Evolutionary conservation across 2,797 vertebrate species (phyloP), one percentile per base, ranked within the genome.

Genomic region (Tragopan temminckii): DNA sequence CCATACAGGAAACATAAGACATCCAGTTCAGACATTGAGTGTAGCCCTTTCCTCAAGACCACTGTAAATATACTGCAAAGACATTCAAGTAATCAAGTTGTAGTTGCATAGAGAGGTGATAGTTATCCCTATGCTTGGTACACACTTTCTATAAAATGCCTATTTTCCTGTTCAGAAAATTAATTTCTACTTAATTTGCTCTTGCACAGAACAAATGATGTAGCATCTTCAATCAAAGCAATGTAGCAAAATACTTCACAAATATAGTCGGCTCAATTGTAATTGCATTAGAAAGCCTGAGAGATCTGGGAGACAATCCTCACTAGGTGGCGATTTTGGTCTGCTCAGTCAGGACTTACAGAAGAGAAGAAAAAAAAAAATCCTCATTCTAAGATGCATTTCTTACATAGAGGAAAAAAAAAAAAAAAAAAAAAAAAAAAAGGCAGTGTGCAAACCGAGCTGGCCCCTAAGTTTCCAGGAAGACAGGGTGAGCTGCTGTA

Each of bases 271-370:
- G 27, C n/a, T 52, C 38, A 7, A 6, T 5, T 46, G 24, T 57
- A 23, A 21, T 45, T 74, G n/a, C 9, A 62, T 10, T 52, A 55
- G n/a, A 11, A 40, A 42, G 27, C 27, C 35, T 81, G 31, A 24
- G n/a, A 53, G 82, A 90, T 36, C 62, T 84, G 71, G 75, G 45
- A 53, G n/a, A 13, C 18, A 48, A 1, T 61, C n/a, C 72, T 85
- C 95, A 84, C 91, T 96, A 97, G 96, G 82, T 96, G 97, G 96
- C 95, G 87, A 76, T 78, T 96, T 87, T 52, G 81, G 38, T 42
- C 95, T 78, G 62, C 66, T 77, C 13, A 64, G 69, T 31, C 50
- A 77, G 36, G 14, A 9, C 85, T 67, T 45, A 20, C 4, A 27
- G 62, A 48, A 1, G 6, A 85, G 25, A 25, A 35, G 31, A 4